These are phyloP conservation scores for Parambassis ranga DNA, from an alignment of 2,797 vertebrate genomes.

Conservation along the genomic window DNA sequence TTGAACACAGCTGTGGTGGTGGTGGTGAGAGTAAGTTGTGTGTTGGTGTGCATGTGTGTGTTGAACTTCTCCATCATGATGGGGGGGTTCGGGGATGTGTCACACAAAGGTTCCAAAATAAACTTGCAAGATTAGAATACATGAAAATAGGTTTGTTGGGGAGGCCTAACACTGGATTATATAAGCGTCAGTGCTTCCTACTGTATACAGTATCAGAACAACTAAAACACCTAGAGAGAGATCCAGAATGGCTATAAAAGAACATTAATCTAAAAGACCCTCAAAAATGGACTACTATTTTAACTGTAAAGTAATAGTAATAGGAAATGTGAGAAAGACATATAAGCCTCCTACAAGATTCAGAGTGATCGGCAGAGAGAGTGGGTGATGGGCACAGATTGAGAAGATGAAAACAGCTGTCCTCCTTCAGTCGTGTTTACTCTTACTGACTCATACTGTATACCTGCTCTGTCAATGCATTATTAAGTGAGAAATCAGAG, in stretches of 20 bases:
- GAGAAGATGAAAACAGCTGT: constrained; percentile 34
- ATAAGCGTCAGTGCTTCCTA: not conserved
- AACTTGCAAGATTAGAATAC: constrained; percentile 1
- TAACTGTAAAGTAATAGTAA: not conserved
- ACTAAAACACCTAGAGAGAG: too few relatives aligned
- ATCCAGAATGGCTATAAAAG: too few relatives aligned
- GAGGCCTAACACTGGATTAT: not conserved
- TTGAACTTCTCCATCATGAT: constrained; percentile 19
- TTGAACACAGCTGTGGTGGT: constrained; percentile 62
- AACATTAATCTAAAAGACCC: too few relatives aligned
- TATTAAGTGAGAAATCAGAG: constrained; percentile 17
- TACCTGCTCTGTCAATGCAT: constrained; percentile 24
- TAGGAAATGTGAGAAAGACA: not conserved
- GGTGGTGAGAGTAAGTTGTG: constrained; percentile 15
- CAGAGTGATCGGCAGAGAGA: not conserved
- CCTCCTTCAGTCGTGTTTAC: constrained; percentile 31
- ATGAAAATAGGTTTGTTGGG: constrained; percentile 15
- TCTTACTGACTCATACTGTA: constrained; percentile 41
- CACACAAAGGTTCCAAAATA: not conserved
- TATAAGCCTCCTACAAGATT: not conserved
- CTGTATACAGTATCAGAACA: constrained; percentile 5
- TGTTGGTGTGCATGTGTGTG: not conserved
- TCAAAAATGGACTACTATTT: too few relatives aligned
- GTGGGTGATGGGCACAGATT: constrained; percentile 27
- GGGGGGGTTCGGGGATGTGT: not conserved